phyloP scores from a whole-genome alignment of 1,140 invertebrate genomes.

The Phortica variegata region DNA sequence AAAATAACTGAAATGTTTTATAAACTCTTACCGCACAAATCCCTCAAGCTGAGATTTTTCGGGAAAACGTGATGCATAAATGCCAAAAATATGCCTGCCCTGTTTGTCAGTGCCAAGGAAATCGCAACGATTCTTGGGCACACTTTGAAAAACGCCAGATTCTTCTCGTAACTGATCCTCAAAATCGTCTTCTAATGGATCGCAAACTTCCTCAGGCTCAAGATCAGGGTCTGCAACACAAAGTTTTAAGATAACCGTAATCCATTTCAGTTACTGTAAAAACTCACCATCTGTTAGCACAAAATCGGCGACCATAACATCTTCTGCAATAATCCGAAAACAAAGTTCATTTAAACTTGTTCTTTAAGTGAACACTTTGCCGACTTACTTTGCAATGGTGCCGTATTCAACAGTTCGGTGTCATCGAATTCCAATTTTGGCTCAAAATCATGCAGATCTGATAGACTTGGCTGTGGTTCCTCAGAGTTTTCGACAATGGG shows the following conservation, averaged over 20 bases:
- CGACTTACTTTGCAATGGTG: slow-evolving; percentile 40
- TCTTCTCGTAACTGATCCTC: slow-evolving; percentile 54
- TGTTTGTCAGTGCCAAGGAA: slow-evolving; percentile 58
- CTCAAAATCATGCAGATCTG: slow-evolving; percentile 90
- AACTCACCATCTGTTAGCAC: slow-evolving; percentile 46
- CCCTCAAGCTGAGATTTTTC: slow-evolving; percentile 61
- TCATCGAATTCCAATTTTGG: slow-evolving; percentile 95
- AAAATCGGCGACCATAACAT: slow-evolving; percentile 55
- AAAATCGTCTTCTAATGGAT: slow-evolving; percentile 52
- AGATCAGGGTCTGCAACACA: slow-evolving; percentile 37
- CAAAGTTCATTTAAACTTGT: neutral
- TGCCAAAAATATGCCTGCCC: slow-evolving; percentile 91
- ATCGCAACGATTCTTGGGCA: slow-evolving; percentile 45
- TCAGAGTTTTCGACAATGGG: slow-evolving; percentile 64
- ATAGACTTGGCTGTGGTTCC: slow-evolving; percentile 83
- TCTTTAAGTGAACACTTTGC: neutral
- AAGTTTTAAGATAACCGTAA: no score
- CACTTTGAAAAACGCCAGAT: slow-evolving; percentile 33
- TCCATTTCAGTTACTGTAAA: no score
- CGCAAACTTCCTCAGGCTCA: slow-evolving; percentile 37
- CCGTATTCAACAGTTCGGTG: slow-evolving; percentile 66
- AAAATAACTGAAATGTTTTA: neutral
- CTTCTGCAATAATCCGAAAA: slow-evolving; percentile 31
- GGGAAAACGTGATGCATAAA: slow-evolving; percentile 92
- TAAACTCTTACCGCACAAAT: slow-evolving; percentile 37